phyloP scores from a whole-genome alignment of 2,888 invertebrate genomes.

The Gastracanthus pulcherrimus region DNA sequence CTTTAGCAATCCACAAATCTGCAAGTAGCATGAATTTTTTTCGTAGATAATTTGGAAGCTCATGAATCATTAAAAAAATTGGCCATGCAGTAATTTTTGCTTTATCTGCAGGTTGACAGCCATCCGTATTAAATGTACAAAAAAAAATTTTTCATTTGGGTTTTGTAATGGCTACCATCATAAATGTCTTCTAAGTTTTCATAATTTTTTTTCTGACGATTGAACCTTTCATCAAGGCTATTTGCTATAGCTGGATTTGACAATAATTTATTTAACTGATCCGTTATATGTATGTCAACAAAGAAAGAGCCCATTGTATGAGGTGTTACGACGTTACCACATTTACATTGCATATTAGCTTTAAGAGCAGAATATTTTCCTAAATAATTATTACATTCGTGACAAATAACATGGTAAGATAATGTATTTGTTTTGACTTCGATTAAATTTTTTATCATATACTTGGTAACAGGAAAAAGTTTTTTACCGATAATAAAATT shows the following conservation, averaged over 20 bases:
- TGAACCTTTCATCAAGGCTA: background rate
- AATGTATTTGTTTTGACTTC: background rate
- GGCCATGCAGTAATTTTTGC: slow-evolving; percentile 10
- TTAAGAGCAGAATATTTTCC: too few relatives aligned
- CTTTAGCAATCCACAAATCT: slow-evolving; percentile 56
- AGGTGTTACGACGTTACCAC: too few relatives aligned
- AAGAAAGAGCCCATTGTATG: background rate
- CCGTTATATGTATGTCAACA: background rate
- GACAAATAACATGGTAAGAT: background rate
- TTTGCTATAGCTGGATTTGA: background rate
- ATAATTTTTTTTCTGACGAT: slow-evolving; percentile 1
- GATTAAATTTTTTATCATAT: background rate
- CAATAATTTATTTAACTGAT: slow-evolving; percentile 7
- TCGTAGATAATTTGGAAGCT: slow-evolving; percentile 55
- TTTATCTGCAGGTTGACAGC: too few relatives aligned
- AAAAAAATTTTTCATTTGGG: background rate
- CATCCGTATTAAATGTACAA: slow-evolving; percentile 13
- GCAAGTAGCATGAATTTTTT: slow-evolving; percentile 51
- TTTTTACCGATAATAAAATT: background rate
- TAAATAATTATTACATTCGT: background rate
- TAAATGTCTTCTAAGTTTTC: background rate
- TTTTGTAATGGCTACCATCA: background rate
- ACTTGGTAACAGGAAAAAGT: background rate
- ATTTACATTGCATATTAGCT: too few relatives aligned
- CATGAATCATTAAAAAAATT: slow-evolving; percentile 31